Evolutionary conservation across 2,888 invertebrate species (phyloP).

Genomic region (Choreutis nemorana): DNA sequence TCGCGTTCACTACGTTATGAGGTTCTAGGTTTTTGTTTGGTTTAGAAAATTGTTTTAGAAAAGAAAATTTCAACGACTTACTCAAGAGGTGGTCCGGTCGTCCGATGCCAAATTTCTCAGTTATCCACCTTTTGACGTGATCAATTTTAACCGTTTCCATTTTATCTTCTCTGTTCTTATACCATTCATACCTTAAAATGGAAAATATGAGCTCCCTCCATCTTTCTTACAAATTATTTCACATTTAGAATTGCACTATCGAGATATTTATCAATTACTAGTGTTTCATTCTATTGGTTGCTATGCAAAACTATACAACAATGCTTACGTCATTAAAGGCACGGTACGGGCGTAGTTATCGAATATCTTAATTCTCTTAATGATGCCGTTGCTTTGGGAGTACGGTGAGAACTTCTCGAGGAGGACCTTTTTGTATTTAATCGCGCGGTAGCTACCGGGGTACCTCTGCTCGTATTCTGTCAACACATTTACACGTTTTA

Average conservation of each 20-base stretch:
- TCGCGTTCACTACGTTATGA: too few relatives aligned
- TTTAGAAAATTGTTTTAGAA: too few relatives aligned
- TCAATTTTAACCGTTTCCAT: constrained; percentile 64
- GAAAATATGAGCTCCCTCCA: too few relatives aligned
- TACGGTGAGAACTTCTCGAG: constrained; percentile 84
- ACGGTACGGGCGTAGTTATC: constrained; percentile 65
- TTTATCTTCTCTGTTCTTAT: constrained; percentile 71
- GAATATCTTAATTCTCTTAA: constrained; percentile 68
- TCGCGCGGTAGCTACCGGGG: constrained; percentile 73
- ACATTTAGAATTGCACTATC: too few relatives aligned
- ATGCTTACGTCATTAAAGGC: constrained; percentile 37
- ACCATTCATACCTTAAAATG: constrained; percentile 66
- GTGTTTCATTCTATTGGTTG: too few relatives aligned
- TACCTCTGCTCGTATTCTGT: constrained; percentile 73
- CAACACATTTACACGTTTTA: too few relatives aligned
- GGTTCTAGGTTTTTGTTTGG: too few relatives aligned
- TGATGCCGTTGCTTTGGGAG: constrained; percentile 74
- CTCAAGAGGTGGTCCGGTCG: constrained; percentile 75
- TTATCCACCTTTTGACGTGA: constrained; percentile 50
- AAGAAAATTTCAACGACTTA: too few relatives aligned
- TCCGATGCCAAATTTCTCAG: constrained; percentile 71
- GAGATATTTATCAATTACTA: too few relatives aligned
- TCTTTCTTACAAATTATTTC: too few relatives aligned
- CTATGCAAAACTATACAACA: background rate
- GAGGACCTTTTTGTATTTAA: constrained; percentile 76